Evolutionary conservation across 2,888 invertebrate species (phyloP).

Genomic region (Dermolepida albohirtum): DNA sequence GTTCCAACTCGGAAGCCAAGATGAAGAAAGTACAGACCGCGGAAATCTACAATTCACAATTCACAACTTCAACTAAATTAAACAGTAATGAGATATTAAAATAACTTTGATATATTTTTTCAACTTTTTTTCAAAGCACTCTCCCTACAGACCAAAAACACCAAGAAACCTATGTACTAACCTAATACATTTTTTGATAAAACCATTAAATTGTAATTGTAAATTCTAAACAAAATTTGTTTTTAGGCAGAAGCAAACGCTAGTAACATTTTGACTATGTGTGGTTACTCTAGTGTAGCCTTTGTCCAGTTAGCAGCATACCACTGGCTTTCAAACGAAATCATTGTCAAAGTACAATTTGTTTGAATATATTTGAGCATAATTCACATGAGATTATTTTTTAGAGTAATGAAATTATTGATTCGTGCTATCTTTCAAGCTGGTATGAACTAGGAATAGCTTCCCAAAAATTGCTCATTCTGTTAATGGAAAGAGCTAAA

Average conservation of each 20-base stretch:
- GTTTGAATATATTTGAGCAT: too few relatives aligned
- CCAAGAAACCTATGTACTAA: too few relatives aligned
- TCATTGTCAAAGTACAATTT: slow-evolving; percentile 8
- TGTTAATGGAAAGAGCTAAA: slow-evolving; percentile 18
- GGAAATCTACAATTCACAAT: too few relatives aligned
- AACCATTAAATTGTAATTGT: background rate
- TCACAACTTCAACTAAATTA: too few relatives aligned
- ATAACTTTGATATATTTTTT: too few relatives aligned
- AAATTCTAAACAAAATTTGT: background rate
- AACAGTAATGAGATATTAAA: too few relatives aligned
- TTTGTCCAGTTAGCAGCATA: slow-evolving; percentile 1
- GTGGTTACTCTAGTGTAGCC: background rate
- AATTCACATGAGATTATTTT: background rate
- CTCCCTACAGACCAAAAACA: too few relatives aligned
- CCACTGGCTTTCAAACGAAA: slow-evolving; percentile 18
- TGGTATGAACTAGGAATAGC: background rate
- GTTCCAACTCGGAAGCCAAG: too few relatives aligned
- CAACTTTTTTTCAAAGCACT: too few relatives aligned
- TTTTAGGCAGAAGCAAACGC: background rate
- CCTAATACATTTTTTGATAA: too few relatives aligned
- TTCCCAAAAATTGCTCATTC: background rate
- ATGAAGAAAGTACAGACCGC: too few relatives aligned
- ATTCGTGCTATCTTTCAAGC: background rate
- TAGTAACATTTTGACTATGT: background rate
- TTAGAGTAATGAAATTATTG: slow-evolving; percentile 8